Percentiles rank a stretch among this genome's conserved stretches.
Evolutionary conservation across 1,140 invertebrate genomes (phyloP).

Genomic region (Achatina immaculata): DNA sequence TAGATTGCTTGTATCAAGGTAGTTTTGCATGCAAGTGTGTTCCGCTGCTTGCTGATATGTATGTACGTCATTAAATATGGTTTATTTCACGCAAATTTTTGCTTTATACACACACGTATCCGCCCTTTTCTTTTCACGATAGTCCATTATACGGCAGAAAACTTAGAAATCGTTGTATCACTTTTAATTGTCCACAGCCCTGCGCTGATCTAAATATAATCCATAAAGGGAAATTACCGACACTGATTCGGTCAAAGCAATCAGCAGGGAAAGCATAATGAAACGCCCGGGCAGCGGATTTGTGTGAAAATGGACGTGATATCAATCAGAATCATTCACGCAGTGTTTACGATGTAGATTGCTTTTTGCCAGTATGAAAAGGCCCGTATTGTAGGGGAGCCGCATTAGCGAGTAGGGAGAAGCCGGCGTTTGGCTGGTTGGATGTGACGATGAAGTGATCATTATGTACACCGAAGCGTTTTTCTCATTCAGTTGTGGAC

Average conservation of each 20-base stretch:
- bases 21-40: not conserved
- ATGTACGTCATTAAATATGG: not conserved
- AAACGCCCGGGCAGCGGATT: constrained; percentile 17
- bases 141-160: constrained; percentile 15
- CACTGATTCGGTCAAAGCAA: constrained; percentile 34
- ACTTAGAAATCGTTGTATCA: constrained; percentile 28
- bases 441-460: constrained; percentile 23
- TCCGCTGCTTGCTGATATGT: not conserved
- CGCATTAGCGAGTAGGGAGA: constrained; percentile 3
- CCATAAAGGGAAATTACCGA: constrained; percentile 37
- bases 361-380: constrained; percentile 30
- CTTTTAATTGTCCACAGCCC: constrained; percentile 29
- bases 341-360: constrained; percentile 37
- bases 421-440: constrained; percentile 7
- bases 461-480: constrained; percentile 23
- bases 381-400: constrained; percentile 22
- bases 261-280: constrained; percentile 34
- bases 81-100: constrained; percentile 16
- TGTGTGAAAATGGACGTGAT: constrained; percentile 33
- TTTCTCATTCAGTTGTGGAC: constrained; percentile 5
- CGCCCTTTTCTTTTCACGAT: constrained; percentile 26
- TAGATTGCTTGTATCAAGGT: not conserved
- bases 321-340: constrained; percentile 33
- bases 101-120: constrained; percentile 22
- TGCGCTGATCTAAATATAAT: constrained; percentile 27